Evolutionary conservation across 2,797 vertebrate species (phyloP), one percentile per base, ranked within the genome.

Genomic region (Spinus olivaceus): DNA sequence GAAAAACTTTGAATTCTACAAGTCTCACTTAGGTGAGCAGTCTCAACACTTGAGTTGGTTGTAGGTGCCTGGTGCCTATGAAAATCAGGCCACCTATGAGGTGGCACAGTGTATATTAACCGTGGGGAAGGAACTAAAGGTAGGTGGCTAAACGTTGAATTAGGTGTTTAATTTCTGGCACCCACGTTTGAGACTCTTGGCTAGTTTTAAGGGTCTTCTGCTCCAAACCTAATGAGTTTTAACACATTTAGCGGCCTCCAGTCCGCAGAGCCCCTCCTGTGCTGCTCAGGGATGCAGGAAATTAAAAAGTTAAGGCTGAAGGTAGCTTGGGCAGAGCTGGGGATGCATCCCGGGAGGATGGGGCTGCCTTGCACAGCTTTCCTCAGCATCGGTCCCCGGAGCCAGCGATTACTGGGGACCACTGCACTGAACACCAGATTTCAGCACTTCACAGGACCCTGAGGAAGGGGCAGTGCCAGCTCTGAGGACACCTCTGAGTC

Each of bases 281-380:
- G 95, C 49, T 95, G 95, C 81, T 96, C 95, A 94, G 96, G 92
- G 95, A 95, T 93, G 96, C 95, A 96, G 96, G 94, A 96, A 96
- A 96, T 96, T 95, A 96, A 92, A 95, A 95, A 96, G 93, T 92
- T 90, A n/a, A 88, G 77, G 76, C 46, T 80, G 88, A 63, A 90
- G 94, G 79, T 80, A 80, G 71, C 71, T 65, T 0, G 24, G 84
- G 95, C 87, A 94, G 94, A 90, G 81, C 94, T 41, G 66, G 66
- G 73, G 88, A 72, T 72, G 60, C 47, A 66, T 49, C 59, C 77
- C 13, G 18, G 73, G 74, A 85, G 86, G 81, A 82, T 13, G 84
- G 51, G 37, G 87, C 84, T 73, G 89, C 95, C 81, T 91, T 19
- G 64, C 79, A 57, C 1, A 1, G 79, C 81, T 92, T 81, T 94